phyloP scores from a whole-genome alignment of 2,797 vertebrate species.

The Ctenochaetus hawaiiensis region DNA sequence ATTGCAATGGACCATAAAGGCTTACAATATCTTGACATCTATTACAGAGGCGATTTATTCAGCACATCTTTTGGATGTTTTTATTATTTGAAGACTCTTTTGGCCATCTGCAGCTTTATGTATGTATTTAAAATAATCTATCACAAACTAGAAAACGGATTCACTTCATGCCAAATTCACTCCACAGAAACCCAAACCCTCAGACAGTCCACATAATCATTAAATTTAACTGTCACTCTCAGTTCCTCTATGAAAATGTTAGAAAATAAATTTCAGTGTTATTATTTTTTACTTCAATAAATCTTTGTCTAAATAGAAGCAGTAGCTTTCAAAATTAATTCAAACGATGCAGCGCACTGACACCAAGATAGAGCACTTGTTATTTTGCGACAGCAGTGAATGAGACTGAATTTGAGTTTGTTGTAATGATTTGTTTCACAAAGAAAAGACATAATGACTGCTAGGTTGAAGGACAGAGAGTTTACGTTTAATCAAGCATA shows the following conservation, averaged over 20 bases:
- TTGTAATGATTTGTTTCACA: slow-evolving; percentile 48
- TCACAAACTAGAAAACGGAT: slow-evolving; percentile 25
- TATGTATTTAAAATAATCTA: slow-evolving; percentile 6
- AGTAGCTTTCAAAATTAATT: slow-evolving; percentile 56
- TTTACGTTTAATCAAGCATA: slow-evolving; percentile 48
- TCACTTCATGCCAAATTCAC: slow-evolving; percentile 25
- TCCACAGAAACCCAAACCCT: slow-evolving; percentile 13
- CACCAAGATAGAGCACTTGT: slow-evolving; percentile 46
- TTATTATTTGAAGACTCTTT: neutral
- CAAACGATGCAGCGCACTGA: slow-evolving; percentile 40
- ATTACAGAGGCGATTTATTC: slow-evolving; percentile 13
- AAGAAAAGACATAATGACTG: slow-evolving; percentile 32
- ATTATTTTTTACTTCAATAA: slow-evolving; percentile 61
- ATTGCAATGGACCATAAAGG: slow-evolving; percentile 3
- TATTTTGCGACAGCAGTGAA: slow-evolving; percentile 43
- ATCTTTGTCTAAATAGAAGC: slow-evolving; percentile 59
- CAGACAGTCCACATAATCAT: slow-evolving; percentile 15
- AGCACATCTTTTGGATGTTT: slow-evolving; percentile 8
- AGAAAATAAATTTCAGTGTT: slow-evolving; percentile 50
- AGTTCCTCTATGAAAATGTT: slow-evolving; percentile 26
- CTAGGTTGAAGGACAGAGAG: slow-evolving; percentile 37
- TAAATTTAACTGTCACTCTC: slow-evolving; percentile 32
- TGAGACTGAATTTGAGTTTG: slow-evolving; percentile 53
- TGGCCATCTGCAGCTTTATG: slow-evolving; percentile 17
- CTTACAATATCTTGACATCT: neutral